These are phyloP conservation scores for Griposia aprilina DNA, from an alignment of 2,888 invertebrate genomes.

Conservation along the genomic window DNA sequence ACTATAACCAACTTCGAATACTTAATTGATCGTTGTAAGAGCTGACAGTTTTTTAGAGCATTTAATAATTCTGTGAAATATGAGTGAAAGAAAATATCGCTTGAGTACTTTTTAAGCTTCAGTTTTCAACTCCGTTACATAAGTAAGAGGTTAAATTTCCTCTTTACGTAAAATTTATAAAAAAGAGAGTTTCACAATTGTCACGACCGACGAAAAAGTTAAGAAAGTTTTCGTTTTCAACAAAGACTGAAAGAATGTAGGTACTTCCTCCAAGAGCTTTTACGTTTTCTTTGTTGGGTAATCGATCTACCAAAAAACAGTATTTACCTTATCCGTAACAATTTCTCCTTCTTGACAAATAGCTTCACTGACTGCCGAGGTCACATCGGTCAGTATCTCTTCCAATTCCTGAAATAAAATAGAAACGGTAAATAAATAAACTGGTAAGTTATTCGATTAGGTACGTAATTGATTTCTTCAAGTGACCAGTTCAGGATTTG, in stretches of 20 bases:
- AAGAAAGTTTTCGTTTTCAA: conserved; percentile 19
- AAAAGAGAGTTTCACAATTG: conserved; percentile 32
- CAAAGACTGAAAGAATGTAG: conserved; percentile 3
- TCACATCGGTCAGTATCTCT: conserved; percentile 97
- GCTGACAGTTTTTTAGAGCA: neutral
- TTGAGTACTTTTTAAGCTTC: neutral
- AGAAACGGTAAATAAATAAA: conserved; percentile 35
- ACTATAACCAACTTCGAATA: neutral
- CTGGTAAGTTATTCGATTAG: conserved; percentile 13
- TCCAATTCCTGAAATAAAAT: conserved; percentile 95
- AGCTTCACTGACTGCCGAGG: conserved; percentile 96
- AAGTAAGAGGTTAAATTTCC: neutral
- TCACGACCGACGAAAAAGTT: conserved; percentile 14
- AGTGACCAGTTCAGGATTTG: neutral
- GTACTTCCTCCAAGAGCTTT: conserved; percentile 10
- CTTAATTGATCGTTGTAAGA: neutral
- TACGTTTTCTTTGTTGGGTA: conserved; percentile 21
- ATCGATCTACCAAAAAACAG: conserved; percentile 32
- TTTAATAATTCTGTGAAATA: neutral
- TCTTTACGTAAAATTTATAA: conserved; percentile 20
- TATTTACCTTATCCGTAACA: conserved; percentile 94
- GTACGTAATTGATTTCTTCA: conserved; percentile 5
- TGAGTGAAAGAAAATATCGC: neutral
- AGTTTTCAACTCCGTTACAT: conserved; percentile 13
- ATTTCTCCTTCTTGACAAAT: conserved; percentile 96